phyloP scores from a whole-genome alignment of 2,113 vertebrate genomes.

The Calidris pygmaea region DNA sequence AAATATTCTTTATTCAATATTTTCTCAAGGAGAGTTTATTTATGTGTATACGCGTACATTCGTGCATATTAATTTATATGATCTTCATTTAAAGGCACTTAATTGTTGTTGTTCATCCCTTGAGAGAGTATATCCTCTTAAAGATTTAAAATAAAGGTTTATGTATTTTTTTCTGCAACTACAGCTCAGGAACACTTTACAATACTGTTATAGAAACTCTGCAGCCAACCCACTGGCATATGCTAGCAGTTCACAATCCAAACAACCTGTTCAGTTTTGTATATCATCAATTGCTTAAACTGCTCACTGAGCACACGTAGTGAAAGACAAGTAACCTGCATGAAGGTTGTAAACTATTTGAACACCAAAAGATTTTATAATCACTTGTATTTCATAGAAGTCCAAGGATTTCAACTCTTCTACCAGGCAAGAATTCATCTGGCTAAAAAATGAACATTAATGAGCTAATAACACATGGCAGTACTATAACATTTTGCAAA shows the following conservation, averaged over 20 bases:
- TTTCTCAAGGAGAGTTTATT: neutral
- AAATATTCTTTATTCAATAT: neutral
- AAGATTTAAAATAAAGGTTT: neutral
- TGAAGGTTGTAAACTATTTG: neutral
- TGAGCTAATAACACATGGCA: neutral
- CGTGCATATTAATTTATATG: neutral
- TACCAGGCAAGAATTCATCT: neutral
- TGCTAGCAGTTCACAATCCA: neutral
- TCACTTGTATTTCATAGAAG: neutral
- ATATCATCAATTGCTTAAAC: fast-evolving
- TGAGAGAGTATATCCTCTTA: neutral
- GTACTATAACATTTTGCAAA: neutral
- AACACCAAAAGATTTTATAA: neutral
- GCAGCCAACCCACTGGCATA: neutral
- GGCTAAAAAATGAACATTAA: neutral
- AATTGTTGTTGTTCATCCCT: neutral
- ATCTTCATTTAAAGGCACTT: neutral
- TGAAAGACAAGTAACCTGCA: neutral
- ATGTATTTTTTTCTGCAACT: neutral
- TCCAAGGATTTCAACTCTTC: neutral
- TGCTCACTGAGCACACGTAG: neutral
- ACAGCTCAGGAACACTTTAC: neutral
- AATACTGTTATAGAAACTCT: neutral
- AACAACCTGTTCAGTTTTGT: neutral
- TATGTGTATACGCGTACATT: neutral